Base-by-base conservation (phyloP, 2,113 vertebrate genomes). In the Myrmophylax atrothorax region DNA sequence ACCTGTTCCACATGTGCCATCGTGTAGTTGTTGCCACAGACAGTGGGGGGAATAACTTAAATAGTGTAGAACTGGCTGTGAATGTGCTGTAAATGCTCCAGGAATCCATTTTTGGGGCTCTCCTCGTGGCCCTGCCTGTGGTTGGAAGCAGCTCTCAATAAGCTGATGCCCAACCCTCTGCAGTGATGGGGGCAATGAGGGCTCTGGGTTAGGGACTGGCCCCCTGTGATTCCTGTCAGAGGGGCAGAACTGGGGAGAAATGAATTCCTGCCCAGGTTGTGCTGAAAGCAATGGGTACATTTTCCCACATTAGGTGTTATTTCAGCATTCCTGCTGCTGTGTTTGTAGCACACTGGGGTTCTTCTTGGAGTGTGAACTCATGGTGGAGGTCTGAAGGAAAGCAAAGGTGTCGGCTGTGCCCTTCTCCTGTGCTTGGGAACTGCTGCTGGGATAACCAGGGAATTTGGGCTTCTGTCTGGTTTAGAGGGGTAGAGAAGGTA, bases 401-500 rank as follows among this genome's bases (percentile, higher is more conserved):
- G 2, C 4, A 2, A 0, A 8, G 7, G 0, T 14, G 20, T 6
- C 22, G n/a, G 24, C 25, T 42, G 4, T 83, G 40, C 8, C 59
- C 9, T 0, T 2, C 0, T 3, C 12, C 40, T 18, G 46, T 22
- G 40, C 44, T 14, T 11, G 62, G 66, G 58, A 72, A 2, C 18
- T 24, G 3, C 4, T 31, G 40, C 56, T 67, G 56, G 37, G 20
- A 28, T 40, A 50, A 49, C 10, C 31, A 31, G 18, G 17, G 10
- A 35, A 19, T 60, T 35, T 50, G 47, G 87, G 2, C 20, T 40
- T 25, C 38, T 29, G 13, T 20, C 49, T 62, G 42, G 0, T 6
- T 35, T 44, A 7, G 12, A n/a, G 23, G 29, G 35, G 9, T 2
- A 5, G 13, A 28, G 23, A 4, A 28, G 25, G 19, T 1, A 0